Conservation (phyloP, 2,888 invertebrate species). For the Apamea sordens region DNA sequence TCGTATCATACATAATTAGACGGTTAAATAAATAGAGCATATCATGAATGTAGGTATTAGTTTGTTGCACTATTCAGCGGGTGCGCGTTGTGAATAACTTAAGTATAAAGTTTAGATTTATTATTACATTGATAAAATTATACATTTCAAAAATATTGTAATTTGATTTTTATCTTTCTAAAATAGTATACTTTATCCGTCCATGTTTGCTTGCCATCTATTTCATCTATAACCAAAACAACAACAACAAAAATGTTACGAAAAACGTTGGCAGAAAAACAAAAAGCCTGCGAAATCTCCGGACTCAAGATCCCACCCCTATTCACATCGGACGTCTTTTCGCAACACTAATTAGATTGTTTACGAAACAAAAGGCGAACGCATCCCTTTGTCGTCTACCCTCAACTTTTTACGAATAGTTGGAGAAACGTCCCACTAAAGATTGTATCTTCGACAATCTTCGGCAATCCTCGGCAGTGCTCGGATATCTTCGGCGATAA, state of each 20-base stretch:
- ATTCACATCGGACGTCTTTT: slow-evolving; percentile 66
- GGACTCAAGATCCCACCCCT: slow-evolving; percentile 30
- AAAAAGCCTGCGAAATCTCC: slow-evolving; percentile 11
- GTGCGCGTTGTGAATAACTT: not conserved
- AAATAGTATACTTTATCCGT: not conserved
- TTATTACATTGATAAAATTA: not conserved
- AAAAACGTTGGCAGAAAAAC: not conserved
- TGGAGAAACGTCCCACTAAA: slow-evolving; percentile 60
- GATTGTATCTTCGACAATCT: slow-evolving; percentile 62
- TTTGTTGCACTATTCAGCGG: slow-evolving; percentile 4
- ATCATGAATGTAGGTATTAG: slow-evolving; percentile 1
- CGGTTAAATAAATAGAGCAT: not conserved
- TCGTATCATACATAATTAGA: slow-evolving; percentile 18
- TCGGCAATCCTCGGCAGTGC: slow-evolving; percentile 53
- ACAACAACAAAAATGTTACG: not conserved
- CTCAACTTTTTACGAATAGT: slow-evolving; percentile 72
- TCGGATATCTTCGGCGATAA: slow-evolving; percentile 65
- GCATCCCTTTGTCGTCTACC: slow-evolving; percentile 71
- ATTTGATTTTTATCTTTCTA: not conserved
- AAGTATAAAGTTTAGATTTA: not conserved
- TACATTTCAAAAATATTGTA: not conserved
- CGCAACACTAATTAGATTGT: slow-evolving; percentile 79
- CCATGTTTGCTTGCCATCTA: not conserved
- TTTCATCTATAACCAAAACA: not conserved
- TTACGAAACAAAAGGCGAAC: slow-evolving; percentile 76